Evolutionary conservation across 2,113 vertebrate species (phyloP), one percentile per base, ranked within the genome.

Genomic region (Scolopax mira): DNA sequence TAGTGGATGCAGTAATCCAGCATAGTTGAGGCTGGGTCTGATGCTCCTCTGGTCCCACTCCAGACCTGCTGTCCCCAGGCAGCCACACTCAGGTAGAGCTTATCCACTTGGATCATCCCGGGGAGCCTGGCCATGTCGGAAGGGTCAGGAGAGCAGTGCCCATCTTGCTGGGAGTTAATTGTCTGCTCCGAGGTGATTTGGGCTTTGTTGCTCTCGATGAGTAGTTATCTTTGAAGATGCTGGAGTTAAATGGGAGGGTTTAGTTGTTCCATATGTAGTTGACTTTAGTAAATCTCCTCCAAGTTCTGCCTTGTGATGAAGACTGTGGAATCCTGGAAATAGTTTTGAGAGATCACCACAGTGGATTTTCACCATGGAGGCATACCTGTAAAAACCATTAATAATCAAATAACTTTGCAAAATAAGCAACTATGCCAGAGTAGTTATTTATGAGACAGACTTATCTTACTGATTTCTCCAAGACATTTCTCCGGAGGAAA

Each of bases 401-500:
- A 90, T 94, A 93, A 90, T 95, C 78, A 92, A 85, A 86, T 78
- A 93, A 94, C 73, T 96, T 81, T 85, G 75, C 94, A 95, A 94
- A 97, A 95, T 73, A 97, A 97, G 82, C 87, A 89, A 58, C 85
- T 86, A 25, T 24, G 39, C 84, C 89, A 54, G 65, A 89, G 55
- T 65, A 72, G 92, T 95, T 93, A 93, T 97, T 97, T 97, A 79
- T 78, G 86, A 95, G 97, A 93, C 94, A 96, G 96, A 97, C 96
- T 85, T 89, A 95, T 87, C 91, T 95, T 95, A 79, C 92, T 91
- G 94, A 97, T 97, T 97, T 94, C 81, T 79, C 77, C 79, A 97
- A 65, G 88, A 74, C 85, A 70, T 87, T 93, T 96, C 97, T 97
- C 94, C 41, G 65, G 97, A 97, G 97, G 95, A 98, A 98, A 98